Evolutionary conservation across 2,797 vertebrate species (phyloP).

Genomic region (Epinephelus awoara): DNA sequence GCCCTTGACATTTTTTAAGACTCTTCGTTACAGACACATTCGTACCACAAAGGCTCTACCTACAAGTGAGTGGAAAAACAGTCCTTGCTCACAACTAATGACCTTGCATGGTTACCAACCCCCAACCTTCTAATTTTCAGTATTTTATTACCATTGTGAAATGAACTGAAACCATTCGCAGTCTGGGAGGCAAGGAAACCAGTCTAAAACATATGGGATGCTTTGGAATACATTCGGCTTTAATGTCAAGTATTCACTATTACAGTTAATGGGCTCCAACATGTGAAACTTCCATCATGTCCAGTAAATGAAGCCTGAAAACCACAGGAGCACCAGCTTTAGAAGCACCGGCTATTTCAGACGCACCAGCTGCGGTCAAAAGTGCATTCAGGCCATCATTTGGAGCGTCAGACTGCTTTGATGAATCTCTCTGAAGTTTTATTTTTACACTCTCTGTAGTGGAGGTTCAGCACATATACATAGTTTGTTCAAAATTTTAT

Average conservation of each 20-base stretch:
- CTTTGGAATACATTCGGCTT: slow-evolving; percentile 26
- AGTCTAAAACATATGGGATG: slow-evolving; percentile 5
- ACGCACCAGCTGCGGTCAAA: slow-evolving; percentile 12
- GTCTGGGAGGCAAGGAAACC: background rate
- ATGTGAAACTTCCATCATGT: slow-evolving; percentile 16
- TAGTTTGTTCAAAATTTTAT: too few relatives aligned
- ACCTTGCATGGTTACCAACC: background rate
- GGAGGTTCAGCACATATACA: background rate
- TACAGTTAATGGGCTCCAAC: slow-evolving; percentile 41
- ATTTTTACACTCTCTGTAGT: background rate
- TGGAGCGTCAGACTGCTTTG: slow-evolving; percentile 11
- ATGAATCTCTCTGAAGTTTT: background rate
- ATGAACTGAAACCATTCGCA: slow-evolving; percentile 34
- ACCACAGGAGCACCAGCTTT: slow-evolving; percentile 37
- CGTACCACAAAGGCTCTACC: background rate
- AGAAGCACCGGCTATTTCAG: slow-evolving; percentile 28
- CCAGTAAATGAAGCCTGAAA: slow-evolving; percentile 38
- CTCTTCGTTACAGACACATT: background rate
- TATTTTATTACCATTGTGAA: slow-evolving; percentile 11
- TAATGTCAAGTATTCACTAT: slow-evolving; percentile 18
- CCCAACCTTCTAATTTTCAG: too few relatives aligned
- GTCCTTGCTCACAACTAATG: background rate
- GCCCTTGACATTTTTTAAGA: background rate
- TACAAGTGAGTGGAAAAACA: background rate
- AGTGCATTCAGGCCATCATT: background rate